Evolutionary conservation across 1,140 invertebrate species (phyloP), one percentile per base, ranked within the genome.

Genomic region (Littorina saxatilis): DNA sequence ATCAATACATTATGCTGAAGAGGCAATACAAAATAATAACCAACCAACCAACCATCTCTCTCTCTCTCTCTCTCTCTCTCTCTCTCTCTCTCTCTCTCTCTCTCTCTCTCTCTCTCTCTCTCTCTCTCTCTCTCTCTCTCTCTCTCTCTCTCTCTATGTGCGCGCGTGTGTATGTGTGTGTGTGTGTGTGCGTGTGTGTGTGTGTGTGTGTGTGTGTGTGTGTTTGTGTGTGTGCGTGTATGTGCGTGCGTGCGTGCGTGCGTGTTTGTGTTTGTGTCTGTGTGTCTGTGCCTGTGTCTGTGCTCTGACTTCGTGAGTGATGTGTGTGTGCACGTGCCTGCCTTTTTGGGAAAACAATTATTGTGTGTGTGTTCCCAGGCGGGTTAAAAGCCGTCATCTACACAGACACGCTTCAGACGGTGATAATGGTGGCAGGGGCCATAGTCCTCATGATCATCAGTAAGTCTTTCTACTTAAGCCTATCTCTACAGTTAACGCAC

Each of bases 321-420:
- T 20, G 23, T 1, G 27, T 23, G 55, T 58, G 55, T 5, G 23
- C 5, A 20, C 23, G 13, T n/a, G 13, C 47, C 47, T 11, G 20
- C 47, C 47, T 50, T 9, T 11, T 11, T 50, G 47, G 47, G 47
- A 50, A 9, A 11, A 11, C 9, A 50, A 50, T 50, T 11, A 50
- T 11, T 50, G 47, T 50, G 47, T 11, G 9, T 9, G 9, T 9
- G 47, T 50, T n/a, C 58, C 9, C 80, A 93, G 93, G 93, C 84
- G 94, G 94, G 27, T 83, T 94, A 29, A 91, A 93, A 58, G 93
- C 93, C 32, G 94, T 94, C 13, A 94, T 94, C 40, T 94, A 93
- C 83, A 94, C 94, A 2, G 75, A 78, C 75, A 78, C 75, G 15
- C 58, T 78, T 11, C 55, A 78, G 75, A 78, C 37, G 2, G 55